Evolutionary conservation across 2,888 invertebrate genomes (phyloP), one percentile per base, ranked within the genome.

Genomic region (Trimorus sp.): DNA sequence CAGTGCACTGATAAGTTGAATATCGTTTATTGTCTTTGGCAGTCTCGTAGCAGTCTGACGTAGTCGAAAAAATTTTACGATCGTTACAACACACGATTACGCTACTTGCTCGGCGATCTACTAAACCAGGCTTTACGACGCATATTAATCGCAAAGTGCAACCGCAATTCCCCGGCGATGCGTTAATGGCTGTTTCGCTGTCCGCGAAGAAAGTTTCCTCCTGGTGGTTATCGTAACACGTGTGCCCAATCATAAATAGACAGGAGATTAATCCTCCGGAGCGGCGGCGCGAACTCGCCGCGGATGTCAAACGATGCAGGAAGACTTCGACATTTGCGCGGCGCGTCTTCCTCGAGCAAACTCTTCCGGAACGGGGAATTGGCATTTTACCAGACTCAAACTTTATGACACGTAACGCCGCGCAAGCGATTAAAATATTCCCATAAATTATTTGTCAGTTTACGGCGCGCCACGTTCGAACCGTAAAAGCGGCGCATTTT

Each of bases 311-410:
- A 36, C 16, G 40, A 38, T 37, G 68, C 58, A 77, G 68, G 68
- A 77, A 76, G 40, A 38, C 59, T 62, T 53, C 54, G 71, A 66
- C 80, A 62, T 81, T 81, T 77, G 70, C 71, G 42, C 51, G 66
- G 7, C 11, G 58, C 49, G 63, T 63, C 81, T 76, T 71, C 62
- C n/a, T 58, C 42, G 48, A 56, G 5, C 14, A 58, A 3, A 42
- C 60, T 62, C 77, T 82, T 78, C 82, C 77, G 82, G 77, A 78
- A 78, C 37, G 59, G n/a, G 66, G 38, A 75, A 68, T 60, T 69
- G 78, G 59, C 74, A 75, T 82, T 82, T 78, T 60, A 58, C 76
- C 68, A 66, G 59, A 68, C 48, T 15, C 36, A 48, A 68, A 58
- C 58, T 76, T 81, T 81, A 76, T 81, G 71, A 62, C 76, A 68